phyloP scores from a whole-genome alignment of 2,797 vertebrate species.

The Argya squamiceps region DNA sequence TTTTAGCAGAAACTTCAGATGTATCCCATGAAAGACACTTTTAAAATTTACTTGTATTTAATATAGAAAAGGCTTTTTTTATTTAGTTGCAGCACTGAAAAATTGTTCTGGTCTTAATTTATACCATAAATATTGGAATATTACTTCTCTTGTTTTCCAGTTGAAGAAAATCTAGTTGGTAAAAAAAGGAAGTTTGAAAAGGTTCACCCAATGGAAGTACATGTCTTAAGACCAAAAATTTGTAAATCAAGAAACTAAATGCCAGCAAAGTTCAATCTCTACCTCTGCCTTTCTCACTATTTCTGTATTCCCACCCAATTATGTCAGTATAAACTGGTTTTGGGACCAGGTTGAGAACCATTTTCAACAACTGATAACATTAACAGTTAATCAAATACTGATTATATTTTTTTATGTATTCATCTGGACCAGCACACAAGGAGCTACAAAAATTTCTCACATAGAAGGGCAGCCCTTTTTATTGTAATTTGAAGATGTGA shows the following conservation, averaged over 20 bases:
- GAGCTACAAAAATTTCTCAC: background rate
- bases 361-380: background rate
- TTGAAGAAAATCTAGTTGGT: background rate
- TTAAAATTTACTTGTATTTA: background rate
- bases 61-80: background rate
- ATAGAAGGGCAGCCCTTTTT: fast-evolving
- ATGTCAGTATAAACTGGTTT: background rate
- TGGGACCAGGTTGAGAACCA: background rate
- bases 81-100: background rate
- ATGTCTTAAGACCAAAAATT: background rate
- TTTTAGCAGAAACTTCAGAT: background rate
- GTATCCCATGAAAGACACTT: background rate
- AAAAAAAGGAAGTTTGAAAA: background rate
- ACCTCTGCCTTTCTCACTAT: background rate
- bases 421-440: background rate
- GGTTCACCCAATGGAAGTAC: fast-evolving
- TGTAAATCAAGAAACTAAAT: background rate
- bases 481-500: background rate
- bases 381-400: background rate
- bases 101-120: background rate
- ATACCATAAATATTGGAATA: too few relatives aligned
- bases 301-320: background rate
- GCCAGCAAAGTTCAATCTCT: background rate
- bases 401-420: background rate
- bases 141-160: background rate